A percentile compares a stretch with the other conserved stretches of the same genome.
Conservation (phyloP, 2,888 invertebrate species). For the Rhaphigaster nebulosa region DNA sequence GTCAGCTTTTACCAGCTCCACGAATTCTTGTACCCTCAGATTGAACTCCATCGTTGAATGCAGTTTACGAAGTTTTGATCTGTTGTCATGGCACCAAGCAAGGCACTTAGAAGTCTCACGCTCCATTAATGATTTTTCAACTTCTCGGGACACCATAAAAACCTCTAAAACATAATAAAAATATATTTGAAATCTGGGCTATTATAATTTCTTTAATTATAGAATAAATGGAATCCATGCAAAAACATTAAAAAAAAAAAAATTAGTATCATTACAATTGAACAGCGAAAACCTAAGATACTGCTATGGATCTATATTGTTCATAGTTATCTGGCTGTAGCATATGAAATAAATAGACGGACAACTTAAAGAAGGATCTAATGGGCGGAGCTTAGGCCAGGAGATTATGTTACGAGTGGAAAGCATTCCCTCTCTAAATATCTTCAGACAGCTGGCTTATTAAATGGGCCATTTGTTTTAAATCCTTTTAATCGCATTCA, state of each 20-base stretch:
- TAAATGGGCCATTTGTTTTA: no score
- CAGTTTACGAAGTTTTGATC: conserved; percentile 92
- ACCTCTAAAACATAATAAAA: conserved; percentile 75
- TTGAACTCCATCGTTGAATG: conserved; percentile 97
- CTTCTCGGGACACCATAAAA: conserved; percentile 84
- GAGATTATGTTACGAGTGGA: no score
- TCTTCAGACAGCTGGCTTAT: no score
- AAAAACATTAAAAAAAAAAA: not conserved
- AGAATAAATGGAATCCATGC: no score
- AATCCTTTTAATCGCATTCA: no score
- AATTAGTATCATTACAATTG: not conserved
- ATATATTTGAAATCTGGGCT: not conserved
- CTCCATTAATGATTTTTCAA: conserved; percentile 86
- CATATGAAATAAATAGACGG: no score
- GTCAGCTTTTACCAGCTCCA: conserved; percentile 91
- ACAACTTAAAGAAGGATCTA: no score
- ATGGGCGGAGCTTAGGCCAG: no score
- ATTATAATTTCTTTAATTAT: not conserved
- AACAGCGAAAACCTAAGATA: not conserved
- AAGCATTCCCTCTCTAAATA: no score
- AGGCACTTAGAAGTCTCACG: conserved; percentile 91
- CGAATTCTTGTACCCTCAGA: conserved; percentile 92
- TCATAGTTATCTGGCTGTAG: no score
- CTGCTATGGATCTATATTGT: not conserved
- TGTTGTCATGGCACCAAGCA: conserved; percentile 96